Evolutionary conservation across 2,797 vertebrate species (phyloP).

Genomic region (Cephalopachus bancanus): DNA sequence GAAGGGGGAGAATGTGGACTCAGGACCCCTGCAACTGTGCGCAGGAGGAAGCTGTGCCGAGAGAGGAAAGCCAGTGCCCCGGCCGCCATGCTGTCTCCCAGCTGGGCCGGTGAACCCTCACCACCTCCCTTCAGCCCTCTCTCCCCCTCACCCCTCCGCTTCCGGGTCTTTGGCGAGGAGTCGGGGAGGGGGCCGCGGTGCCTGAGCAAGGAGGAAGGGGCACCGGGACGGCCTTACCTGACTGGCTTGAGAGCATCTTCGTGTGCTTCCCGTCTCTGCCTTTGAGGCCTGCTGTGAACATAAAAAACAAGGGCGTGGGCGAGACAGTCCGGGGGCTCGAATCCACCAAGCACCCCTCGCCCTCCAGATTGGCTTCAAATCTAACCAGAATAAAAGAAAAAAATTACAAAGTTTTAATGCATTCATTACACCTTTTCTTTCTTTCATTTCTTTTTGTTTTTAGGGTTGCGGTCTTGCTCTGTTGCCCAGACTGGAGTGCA

Average conservation of each 20-base stretch:
- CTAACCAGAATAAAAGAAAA: constrained; percentile 8
- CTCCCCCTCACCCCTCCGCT: not conserved
- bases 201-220: too few relatives aligned
- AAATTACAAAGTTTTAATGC: not conserved
- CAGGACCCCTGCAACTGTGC: rapidly evolving
- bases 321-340: not conserved
- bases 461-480: too few relatives aligned
- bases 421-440: not conserved
- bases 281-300: constrained; percentile 83
- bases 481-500: too few relatives aligned
- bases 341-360: not conserved
- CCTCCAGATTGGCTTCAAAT: not conserved
- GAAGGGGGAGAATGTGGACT: too few relatives aligned
- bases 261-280: constrained; percentile 84
- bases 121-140: not conserved
- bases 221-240: constrained; percentile 82
- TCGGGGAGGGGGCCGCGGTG: rapidly evolving
- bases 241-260: constrained; percentile 86
- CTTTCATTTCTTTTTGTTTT: too few relatives aligned
- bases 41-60: not conserved
- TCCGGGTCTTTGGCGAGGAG: not conserved
- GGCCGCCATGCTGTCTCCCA: not conserved
- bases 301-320: constrained; percentile 6
- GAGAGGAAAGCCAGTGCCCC: not conserved
- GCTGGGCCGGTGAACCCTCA: too few relatives aligned